phyloP scores from a whole-genome alignment of 2,113 vertebrate genomes.

The Chionodraco myersi region DNA sequence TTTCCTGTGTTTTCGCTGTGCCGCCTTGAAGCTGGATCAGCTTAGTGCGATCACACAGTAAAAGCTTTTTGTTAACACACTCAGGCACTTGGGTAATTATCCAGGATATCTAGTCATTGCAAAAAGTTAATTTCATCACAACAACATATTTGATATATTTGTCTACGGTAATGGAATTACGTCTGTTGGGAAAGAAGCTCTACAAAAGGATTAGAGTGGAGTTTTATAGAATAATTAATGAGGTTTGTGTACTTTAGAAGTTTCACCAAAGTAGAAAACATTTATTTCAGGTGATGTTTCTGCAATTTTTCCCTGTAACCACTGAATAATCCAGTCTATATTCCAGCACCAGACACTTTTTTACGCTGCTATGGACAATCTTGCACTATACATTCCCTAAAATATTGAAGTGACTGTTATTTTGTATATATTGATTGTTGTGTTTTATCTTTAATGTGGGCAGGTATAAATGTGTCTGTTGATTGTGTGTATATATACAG shows the following conservation, averaged over 20 bases:
- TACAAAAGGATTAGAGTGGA: conserved; percentile 1
- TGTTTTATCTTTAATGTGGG: no score
- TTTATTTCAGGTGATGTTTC: neutral
- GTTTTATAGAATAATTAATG: neutral
- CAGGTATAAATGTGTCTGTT: no score
- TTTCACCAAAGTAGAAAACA: conserved; percentile 8
- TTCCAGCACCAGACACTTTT: no score
- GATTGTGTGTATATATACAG: no score
- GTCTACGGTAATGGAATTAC: conserved; percentile 29
- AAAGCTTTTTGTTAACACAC: conserved; percentile 10
- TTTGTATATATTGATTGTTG: no score
- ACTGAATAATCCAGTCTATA: neutral
- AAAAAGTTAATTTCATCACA: conserved; percentile 29
- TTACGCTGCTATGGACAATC: no score
- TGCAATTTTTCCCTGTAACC: neutral
- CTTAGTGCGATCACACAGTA: conserved; percentile 9
- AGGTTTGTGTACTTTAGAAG: neutral
- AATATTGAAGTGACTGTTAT: no score
- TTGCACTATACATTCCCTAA: no score
- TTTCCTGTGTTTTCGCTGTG: neutral
- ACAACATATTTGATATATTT: conserved; percentile 35
- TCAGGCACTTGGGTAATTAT: conserved; percentile 31
- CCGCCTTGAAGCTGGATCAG: conserved; percentile 12
- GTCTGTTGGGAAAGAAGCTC: conserved; percentile 10
- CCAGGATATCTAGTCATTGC: conserved; percentile 6